Evolutionary conservation across 1,140 invertebrate genomes (phyloP).

Genomic region (Ditylenchus dipsaci): DNA sequence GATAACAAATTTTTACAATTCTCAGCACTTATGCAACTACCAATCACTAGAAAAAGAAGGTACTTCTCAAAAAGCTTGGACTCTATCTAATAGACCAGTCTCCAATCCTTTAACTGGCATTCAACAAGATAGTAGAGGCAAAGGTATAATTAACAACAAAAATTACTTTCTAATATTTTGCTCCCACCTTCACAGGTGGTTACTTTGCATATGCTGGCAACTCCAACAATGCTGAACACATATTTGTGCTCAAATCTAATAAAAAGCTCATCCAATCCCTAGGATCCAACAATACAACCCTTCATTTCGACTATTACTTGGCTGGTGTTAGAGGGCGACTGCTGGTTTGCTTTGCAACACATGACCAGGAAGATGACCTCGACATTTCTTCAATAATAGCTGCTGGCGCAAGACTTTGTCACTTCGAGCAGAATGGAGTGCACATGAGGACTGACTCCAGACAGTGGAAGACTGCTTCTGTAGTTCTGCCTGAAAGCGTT

Average conservation of each 20-base stretch:
- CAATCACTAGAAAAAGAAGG: not conserved
- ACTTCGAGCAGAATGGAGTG: slow-evolving; percentile 10
- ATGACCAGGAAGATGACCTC: not conserved
- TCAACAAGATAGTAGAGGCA: slow-evolving; percentile 10
- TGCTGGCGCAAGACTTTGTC: not conserved
- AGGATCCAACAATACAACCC: not conserved
- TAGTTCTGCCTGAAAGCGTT: slow-evolving; percentile 5
- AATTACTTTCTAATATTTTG: not conserved
- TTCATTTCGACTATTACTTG: slow-evolving; percentile 25
- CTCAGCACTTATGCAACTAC: slow-evolving; percentile 8
- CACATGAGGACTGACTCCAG: slow-evolving; percentile 9
- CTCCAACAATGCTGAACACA: not conserved
- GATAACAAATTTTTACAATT: not conserved
- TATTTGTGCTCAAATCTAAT: not conserved
- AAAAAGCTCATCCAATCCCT: not conserved
- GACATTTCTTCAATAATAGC: too few relatives aligned
- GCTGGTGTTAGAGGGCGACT: slow-evolving; percentile 19
- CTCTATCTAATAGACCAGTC: slow-evolving; percentile 7
- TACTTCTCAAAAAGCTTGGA: not conserved
- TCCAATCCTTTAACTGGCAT: slow-evolving; percentile 20
- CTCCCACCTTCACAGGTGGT: not conserved
- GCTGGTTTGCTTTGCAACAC: slow-evolving; percentile 9
- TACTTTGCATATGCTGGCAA: not conserved
- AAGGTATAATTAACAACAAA: not conserved
- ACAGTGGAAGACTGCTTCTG: slow-evolving; percentile 8